Base-by-base conservation (phyloP, 2,113 vertebrate species). In the Tenebrosternarchus preto region DNA sequence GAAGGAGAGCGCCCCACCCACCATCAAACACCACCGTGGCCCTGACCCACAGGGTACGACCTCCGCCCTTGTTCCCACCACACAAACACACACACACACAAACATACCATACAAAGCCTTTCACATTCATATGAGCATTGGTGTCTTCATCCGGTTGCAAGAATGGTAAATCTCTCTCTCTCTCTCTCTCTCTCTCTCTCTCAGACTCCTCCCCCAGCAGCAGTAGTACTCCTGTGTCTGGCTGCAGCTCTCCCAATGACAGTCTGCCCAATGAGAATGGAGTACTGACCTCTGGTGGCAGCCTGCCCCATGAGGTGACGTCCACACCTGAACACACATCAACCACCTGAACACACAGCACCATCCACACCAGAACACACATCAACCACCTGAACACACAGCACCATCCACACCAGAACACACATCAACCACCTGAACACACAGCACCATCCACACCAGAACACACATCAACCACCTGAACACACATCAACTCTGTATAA, bases 191-290 rank as follows among this genome's bases (percentile, higher is more conserved):
- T 77, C 1, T 74, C 27, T 31, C 25, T 57, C n/a, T 64, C 61
- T 9, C 91, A 97, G 97, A 98, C 80, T 97, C 96, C 0, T 96
- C 96, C 55, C 93, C 95, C 4, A 95, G 96, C 84, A 95, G 95
- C 76, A 95, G 95, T 87, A 98, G 96, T 87, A 96, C 93, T 0
- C 95, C 96, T 0, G 95, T 93, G 0, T 99, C 96, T 0, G 96
- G 95, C 56, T 95, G 96, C 92, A 98, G 96, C 90, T 97, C 96
- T 1, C 96, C 97, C 69, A 97, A 95, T 1, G 96, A 98, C 94
- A 96, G 94, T 75, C 90, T 95, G n/a, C 90, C 92, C 0, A 86
- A 91, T 0, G 96, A 98, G 60, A 95, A 93, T 0, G 91, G 92
- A 5, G 84, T 87, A 4, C 87, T 93, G 86, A 91, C 92, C 66